A percentile compares a stretch with the other conserved stretches of the same genome.
phyloP scores from a whole-genome alignment of 2,797 vertebrate species.

The Tokudaia muenninki region DNA sequence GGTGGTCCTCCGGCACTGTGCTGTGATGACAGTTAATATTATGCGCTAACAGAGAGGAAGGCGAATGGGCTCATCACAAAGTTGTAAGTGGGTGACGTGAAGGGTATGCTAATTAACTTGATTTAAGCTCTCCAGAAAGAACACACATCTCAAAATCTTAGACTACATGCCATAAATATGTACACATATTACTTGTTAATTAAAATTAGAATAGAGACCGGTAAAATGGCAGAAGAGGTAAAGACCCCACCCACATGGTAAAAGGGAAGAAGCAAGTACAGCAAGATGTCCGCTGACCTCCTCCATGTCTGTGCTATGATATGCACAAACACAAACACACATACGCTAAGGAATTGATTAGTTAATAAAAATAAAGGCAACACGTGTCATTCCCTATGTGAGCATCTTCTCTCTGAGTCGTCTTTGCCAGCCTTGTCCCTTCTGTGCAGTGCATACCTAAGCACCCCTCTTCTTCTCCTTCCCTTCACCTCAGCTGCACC shows the following conservation, averaged over 20 bases:
- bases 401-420: background rate
- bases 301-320: too few relatives aligned
- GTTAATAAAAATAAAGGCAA: background rate
- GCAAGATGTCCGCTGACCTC: background rate
- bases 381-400: background rate
- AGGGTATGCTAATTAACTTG: background rate
- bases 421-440: background rate
- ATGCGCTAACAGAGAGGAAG: background rate
- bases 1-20: background rate
- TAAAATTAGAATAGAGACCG: constrained; percentile 13
- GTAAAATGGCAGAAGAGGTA: background rate
- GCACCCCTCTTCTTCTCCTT: too few relatives aligned
- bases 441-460: rapidly evolving
- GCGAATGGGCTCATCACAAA: background rate
- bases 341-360: background rate
- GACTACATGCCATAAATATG: background rate
- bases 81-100: background rate
- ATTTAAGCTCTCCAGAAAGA: background rate
- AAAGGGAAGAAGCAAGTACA: background rate
- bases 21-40: background rate
- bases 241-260: background rate
- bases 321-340: too few relatives aligned
- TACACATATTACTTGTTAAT: background rate
- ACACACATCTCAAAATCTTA: background rate
- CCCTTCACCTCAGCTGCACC: too few relatives aligned